Base-by-base conservation (phyloP, 2,888 invertebrate species). In the Coenonympha glycerion region DNA sequence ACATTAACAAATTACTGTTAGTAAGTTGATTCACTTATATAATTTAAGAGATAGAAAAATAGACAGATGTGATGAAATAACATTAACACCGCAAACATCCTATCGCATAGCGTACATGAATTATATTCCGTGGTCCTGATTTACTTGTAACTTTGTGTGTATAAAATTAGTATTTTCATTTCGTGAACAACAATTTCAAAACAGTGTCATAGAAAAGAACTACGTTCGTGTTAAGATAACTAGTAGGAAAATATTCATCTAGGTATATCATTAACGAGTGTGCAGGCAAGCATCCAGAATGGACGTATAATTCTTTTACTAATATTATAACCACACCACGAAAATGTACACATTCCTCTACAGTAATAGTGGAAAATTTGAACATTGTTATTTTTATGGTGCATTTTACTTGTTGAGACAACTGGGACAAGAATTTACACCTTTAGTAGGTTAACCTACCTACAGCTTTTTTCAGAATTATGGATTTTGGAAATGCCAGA, bases 31-130 rank as follows among this genome's bases (percentile, higher is more conserved):
- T 72, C 70, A 70, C 66, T n/a, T n/a, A n/a, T n/a, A n/a, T n/a
- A n/a, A 67, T 68, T 70, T 67, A 62, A 69, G 61, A 74, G 63
- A 68, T 83, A 82, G 81, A 83, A 82, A 83, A 83, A 83, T 82
- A 83, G 73, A 72, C 58, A 68, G 73, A 72, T 76, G 78, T 76
- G 72, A 76, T 59, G 65, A 64, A 73, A 68, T 69, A 78, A 72
- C 71, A 71, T 66, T 63, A 69, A 73, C 70, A 76, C 71, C 70
- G 73, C 69, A 68, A 63, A 68, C 62, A 62, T 48, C 53, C 30
- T 56, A 50, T 51, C 57, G 56, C 58, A 57, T 51, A 59, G 56
- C 57, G 49, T 54, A 50, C 28, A 50, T 53, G 49, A 62, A 61
- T 67, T 60, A 61, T 52, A 64, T 59, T 63, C 60, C 65, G 68